Evolutionary conservation across 2,113 vertebrate species (phyloP), one percentile per base, ranked within the genome.

Genomic region (Acanthochromis polyacanthus): DNA sequence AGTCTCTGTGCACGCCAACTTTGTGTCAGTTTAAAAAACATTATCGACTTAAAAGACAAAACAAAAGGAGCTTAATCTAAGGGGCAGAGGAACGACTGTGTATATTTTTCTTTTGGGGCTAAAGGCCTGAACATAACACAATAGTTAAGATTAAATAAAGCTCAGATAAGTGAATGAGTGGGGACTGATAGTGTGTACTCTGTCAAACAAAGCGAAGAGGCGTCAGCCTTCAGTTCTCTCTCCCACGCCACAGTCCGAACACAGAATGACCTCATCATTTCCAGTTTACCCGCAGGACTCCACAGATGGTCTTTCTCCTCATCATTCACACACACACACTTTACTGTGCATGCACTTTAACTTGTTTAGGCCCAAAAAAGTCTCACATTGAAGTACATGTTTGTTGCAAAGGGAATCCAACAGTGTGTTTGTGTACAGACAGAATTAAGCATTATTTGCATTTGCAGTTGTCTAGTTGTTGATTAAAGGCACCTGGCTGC

Each of bases 241-340:
- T 88, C 90, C 87, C 89, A 90, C 81, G 69, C 84, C 55, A 83
- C 62, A 32, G 73, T 64, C 67, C 19, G 3, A 76, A 88, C 66
- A 63, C 40, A 72, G 20, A 51, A 70, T 85, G 82, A 93, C 85
- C 86, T 88, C 63, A 60, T 85, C 52, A 61, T 82, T 85, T 90
- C 82, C 82, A 85, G 69, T 72, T 71, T 83, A 71, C 74, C 79
- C 50, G 67, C 81, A 84, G 58, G 63, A 71, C 75, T 25, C 45
- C 53, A 70, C 83, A 89, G 78, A 88, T 83, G 81, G 62, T 52
- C n/a, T 59, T 6, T 19, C 57, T 84, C 66, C 28, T 38, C 50
- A 70, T 75, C 68, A 70, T 56, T 25, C 10, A 4, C 56, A 4
- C 56, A 58, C 25, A 25, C 40, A 78, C 56, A 55, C 10, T 53